Evolutionary conservation across 2,888 invertebrate species (phyloP).

Genomic region (Prosopocoilus inquinatus): DNA sequence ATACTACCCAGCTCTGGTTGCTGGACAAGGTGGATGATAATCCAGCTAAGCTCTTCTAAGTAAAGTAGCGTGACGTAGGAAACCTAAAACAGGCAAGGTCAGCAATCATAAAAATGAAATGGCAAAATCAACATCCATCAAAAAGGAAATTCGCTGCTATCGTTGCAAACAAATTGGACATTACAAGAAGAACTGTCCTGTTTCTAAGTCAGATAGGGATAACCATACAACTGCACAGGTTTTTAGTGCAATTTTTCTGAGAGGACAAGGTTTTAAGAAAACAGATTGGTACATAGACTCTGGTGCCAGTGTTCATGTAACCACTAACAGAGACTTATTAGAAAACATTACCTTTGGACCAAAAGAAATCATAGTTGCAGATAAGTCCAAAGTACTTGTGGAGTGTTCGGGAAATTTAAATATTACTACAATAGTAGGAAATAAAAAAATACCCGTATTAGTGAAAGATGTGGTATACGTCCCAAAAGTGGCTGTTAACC

Average conservation of each 20-base stretch:
- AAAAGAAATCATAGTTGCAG: neutral
- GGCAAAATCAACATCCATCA: no score
- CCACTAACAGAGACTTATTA: slow-evolving; percentile 15
- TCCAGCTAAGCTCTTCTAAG: no score
- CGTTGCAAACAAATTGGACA: slow-evolving; percentile 22
- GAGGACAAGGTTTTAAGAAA: no score
- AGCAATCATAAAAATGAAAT: no score
- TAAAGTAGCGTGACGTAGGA: no score
- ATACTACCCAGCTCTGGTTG: no score
- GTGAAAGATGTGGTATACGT: neutral
- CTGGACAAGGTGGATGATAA: no score
- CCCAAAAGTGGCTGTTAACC: slow-evolving; percentile 1
- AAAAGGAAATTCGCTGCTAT: no score
- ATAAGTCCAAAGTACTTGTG: neutral
- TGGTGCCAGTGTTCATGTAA: slow-evolving; percentile 34
- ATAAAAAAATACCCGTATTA: neutral
- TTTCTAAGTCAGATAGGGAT: neutral
- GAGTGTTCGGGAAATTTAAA: neutral
- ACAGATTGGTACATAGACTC: slow-evolving; percentile 35
- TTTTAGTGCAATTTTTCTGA: neutral
- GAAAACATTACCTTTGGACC: neutral
- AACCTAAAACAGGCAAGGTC: no score
- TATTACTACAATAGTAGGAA: neutral
- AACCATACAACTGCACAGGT: neutral
- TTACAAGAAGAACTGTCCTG: slow-evolving; percentile 16